Conservation (phyloP, 64 coral and sea anemone species). For the Stichodactyla mertensii region DNA sequence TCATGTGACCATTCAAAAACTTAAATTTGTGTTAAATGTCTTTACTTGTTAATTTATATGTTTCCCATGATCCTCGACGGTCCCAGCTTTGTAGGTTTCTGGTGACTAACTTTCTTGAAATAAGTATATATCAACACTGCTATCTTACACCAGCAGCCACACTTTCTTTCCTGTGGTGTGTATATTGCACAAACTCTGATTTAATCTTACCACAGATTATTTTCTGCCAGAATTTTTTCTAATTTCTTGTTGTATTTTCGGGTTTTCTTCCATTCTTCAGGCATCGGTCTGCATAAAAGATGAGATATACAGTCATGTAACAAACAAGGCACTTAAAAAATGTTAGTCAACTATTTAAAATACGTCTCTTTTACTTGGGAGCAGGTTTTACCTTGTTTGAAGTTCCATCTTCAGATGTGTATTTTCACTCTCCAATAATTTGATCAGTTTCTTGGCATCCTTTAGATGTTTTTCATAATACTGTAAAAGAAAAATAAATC, state of each 20-base stretch:
- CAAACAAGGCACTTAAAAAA: not conserved
- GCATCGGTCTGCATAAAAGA: constrained; percentile 49
- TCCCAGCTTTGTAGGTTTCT: too few species aligned
- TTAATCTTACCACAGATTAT: constrained; percentile 74
- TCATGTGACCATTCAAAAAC: too few species aligned
- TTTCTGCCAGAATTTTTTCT: constrained; percentile 80
- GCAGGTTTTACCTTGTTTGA: constrained; percentile 49
- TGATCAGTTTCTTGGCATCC: constrained; percentile 76
- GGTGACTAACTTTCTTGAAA: too few species aligned
- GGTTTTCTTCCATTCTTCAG: constrained; percentile 80
- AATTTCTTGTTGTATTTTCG: constrained; percentile 91
- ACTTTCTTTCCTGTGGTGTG: too few species aligned
- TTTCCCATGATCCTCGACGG: too few species aligned
- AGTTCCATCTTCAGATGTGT: constrained; percentile 78
- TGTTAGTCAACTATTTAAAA: not conserved
- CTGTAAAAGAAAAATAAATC: constrained; percentile 15
- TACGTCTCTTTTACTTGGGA: not conserved
- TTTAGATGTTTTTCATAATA: constrained; percentile 72
- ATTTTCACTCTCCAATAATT: constrained; percentile 83
- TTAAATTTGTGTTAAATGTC: too few species aligned
- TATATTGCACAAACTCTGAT: too few species aligned
- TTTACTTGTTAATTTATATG: too few species aligned
- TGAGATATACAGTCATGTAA: not conserved
- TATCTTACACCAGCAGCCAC: too few species aligned
- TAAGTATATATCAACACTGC: too few species aligned